phyloP scores from a whole-genome alignment of 2,113 vertebrate species.

The Phainopepla nitens region DNA sequence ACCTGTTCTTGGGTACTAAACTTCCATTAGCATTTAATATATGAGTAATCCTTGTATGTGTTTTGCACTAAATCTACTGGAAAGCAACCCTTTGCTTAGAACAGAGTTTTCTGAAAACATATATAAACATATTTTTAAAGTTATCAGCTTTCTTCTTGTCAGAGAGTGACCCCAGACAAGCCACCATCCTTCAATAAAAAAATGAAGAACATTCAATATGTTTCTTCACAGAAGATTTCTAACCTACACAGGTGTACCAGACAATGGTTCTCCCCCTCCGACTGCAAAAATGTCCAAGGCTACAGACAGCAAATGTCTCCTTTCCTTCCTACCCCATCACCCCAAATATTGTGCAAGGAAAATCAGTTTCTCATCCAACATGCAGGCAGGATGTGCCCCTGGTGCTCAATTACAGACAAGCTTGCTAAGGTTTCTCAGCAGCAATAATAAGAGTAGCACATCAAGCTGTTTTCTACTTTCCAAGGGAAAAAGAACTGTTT shows the following conservation, averaged over 20 bases:
- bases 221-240: background rate
- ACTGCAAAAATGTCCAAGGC: background rate
- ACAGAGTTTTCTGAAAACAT: background rate
- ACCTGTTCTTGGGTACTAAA: background rate
- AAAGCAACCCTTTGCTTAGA: background rate
- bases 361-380: background rate
- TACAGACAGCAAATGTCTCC: background rate
- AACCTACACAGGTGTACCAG: background rate
- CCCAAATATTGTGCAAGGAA: background rate
- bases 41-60: background rate
- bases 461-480: background rate
- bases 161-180: background rate
- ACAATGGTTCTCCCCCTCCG: background rate
- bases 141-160: background rate
- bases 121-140: background rate
- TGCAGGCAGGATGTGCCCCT: background rate
- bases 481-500: background rate
- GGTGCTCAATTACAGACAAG: background rate
- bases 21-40: background rate
- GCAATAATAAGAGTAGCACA: background rate
- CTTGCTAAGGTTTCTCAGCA: background rate
- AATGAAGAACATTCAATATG: accelerated
- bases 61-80: background rate
- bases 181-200: background rate
- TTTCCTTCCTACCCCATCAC: background rate